A percentile compares a stretch with the other conserved stretches of the same genome.
Evolutionary conservation across 2,797 vertebrate species (phyloP).

Genomic region (Taeniopygia guttata): DNA sequence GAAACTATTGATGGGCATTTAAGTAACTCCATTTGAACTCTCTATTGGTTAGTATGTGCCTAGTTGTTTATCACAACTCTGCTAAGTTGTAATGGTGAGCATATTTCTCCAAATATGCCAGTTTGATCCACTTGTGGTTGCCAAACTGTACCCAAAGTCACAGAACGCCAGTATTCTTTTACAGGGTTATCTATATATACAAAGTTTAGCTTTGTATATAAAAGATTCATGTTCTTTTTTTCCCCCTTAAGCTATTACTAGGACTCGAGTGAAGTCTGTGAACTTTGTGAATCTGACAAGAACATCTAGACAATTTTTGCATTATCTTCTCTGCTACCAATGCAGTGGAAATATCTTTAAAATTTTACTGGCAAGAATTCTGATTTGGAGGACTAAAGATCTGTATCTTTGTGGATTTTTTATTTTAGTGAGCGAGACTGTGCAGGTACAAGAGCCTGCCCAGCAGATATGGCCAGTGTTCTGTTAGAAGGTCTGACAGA

Average conservation of each 20-base stretch:
- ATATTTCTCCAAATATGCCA: background rate
- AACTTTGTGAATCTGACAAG: background rate
- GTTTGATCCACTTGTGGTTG: background rate
- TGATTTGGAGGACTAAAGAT: background rate
- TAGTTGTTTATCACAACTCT: background rate
- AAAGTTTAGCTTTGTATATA: background rate
- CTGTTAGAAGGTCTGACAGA: background rate
- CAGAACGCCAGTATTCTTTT: background rate
- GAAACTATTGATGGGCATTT: background rate
- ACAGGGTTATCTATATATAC: background rate
- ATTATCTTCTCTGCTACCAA: background rate
- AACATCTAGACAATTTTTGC: background rate
- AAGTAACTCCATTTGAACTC: background rate
- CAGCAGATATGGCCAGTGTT: background rate
- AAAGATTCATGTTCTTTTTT: background rate
- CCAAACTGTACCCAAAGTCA: background rate
- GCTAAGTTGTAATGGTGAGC: background rate
- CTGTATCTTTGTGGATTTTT: background rate
- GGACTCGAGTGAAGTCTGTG: background rate
- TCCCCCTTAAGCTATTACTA: background rate
- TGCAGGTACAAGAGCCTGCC: background rate
- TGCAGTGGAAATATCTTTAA: background rate
- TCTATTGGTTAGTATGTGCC: fast-evolving
- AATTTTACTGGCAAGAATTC: background rate
- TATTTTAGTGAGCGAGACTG: background rate